Conservation (phyloP, 92 coral and sea anemone genomes). For the Anthopleura xanthogrammica region DNA sequence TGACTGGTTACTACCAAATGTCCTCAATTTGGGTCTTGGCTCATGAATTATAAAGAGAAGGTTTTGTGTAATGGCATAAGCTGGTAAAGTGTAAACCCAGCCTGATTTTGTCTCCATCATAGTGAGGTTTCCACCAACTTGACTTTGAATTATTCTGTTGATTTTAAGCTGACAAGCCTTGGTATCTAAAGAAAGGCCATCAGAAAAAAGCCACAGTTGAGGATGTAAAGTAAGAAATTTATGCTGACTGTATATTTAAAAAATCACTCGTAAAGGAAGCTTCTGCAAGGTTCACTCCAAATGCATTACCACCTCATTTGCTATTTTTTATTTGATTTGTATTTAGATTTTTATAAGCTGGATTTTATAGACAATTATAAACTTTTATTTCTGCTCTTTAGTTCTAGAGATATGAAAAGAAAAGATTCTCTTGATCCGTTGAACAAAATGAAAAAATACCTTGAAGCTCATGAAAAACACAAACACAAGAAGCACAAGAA, state of each 20-base stretch:
- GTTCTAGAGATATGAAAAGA: slow-evolving; percentile 58
- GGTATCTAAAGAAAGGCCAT: slow-evolving; percentile 69
- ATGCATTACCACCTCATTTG: too few relatives aligned
- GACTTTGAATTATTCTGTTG: too few relatives aligned
- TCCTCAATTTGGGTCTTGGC: too few relatives aligned
- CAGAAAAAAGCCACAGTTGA: slow-evolving; percentile 7
- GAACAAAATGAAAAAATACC: slow-evolving; percentile 60
- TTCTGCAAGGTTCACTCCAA: not conserved
- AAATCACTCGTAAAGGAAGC: not conserved
- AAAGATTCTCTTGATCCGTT: slow-evolving; percentile 75
- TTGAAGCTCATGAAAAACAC: slow-evolving; percentile 55
- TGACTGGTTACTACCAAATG: too few relatives aligned
- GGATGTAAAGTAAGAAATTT: slow-evolving; percentile 32
- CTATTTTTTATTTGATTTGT: too few relatives aligned
- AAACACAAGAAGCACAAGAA: slow-evolving; percentile 24
- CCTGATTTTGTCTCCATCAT: too few relatives aligned
- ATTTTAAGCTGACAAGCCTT: slow-evolving; percentile 67
- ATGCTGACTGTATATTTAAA: not conserved
- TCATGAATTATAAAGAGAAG: too few relatives aligned
- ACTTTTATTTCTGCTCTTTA: not conserved
- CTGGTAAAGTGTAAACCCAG: too few relatives aligned
- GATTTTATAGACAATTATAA: too few relatives aligned
- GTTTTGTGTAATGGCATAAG: too few relatives aligned
- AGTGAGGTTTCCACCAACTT: not conserved
- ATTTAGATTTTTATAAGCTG: too few relatives aligned